Evolutionary conservation across 1,140 invertebrate genomes (phyloP).

Genomic region (Pygmarrhopalites habei): DNA sequence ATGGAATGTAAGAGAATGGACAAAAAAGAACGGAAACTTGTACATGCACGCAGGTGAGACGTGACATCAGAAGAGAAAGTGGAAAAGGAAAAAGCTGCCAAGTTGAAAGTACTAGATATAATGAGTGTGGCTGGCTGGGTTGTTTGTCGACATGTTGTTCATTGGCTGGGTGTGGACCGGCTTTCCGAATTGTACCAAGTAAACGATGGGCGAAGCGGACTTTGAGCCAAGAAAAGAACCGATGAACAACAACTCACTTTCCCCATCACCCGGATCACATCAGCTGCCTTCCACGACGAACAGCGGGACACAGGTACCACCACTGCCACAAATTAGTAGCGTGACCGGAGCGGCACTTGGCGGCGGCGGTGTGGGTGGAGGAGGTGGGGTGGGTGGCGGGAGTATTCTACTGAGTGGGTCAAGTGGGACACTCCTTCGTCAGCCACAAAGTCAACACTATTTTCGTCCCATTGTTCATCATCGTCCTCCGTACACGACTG

Average conservation of each 20-base stretch:
- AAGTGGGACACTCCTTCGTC: conserved; percentile 3
- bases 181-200: not conserved
- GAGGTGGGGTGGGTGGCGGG: not conserved
- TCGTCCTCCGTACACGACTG: conserved; percentile 18
- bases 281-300: conserved; percentile 30
- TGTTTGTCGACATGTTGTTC: too few relatives aligned
- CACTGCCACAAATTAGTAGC: too few relatives aligned
- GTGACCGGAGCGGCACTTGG: not conserved
- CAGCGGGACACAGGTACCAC: not conserved
- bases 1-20: too few relatives aligned
- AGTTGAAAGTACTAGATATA: too few relatives aligned
- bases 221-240: conserved; percentile 31
- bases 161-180: not conserved
- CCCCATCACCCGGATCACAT: conserved; percentile 21
- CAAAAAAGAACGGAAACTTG: too few relatives aligned
- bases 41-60: too few relatives aligned
- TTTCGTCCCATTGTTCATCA: conserved; percentile 30
- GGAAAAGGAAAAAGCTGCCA: too few relatives aligned
- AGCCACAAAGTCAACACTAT: conserved; percentile 25
- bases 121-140: too few relatives aligned
- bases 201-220: conserved; percentile 28
- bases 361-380: too few relatives aligned
- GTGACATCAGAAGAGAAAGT: too few relatives aligned
- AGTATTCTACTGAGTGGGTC: not conserved
- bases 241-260: conserved; percentile 33